Evolutionary conservation across 2,888 invertebrate genomes (phyloP), one percentile per base, ranked within the genome.

Genomic region (Candidula unifasciata): DNA sequence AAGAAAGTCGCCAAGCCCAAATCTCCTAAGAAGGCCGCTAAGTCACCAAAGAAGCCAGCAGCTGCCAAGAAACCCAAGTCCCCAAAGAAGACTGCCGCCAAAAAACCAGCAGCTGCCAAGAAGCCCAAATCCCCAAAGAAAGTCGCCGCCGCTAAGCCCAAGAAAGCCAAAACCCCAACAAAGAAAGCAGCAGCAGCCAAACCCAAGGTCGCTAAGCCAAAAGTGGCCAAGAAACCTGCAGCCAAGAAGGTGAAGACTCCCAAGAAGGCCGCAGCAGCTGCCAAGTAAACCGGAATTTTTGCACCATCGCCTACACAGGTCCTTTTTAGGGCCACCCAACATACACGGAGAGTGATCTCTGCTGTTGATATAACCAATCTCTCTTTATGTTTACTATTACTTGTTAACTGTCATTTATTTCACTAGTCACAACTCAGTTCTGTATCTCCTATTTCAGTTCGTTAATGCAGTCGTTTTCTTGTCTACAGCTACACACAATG

Each of bases 1-100:
- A 86, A 86, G 73, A 83, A 84, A 33, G 84, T 57, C 27, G 77
- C 80, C 74, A 85, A 85, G 57, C 71, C 81, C 52, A 84, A 80
- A 37, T 37, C 82, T 69, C 76, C 80, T 60, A 82, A 82, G 83
- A 85, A 83, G 73, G 76, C 74, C 16, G 79, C 77, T 10, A 77
- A 69, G 8, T n/a, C n/a, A n/a, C 60, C 83, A 18, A 84, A 83
- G 78, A 86, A 86, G 66, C 54, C 82, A 33, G 64, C 73, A 21
- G 57, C 69, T 21, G 81, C 81, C 77, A 54, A 82, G 21, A 87
- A 85, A 76, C 82, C n/a, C 84, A 54, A 57, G 21, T 76, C 76
- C 21, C 78, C 64, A 30, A 78, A 78, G 78, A 78, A 78, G 57
- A 64, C 64, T 13, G n/a, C 16, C n/a, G 8, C 73, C 73, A 64